Base-by-base conservation (phyloP, 1,140 invertebrate species). In the Meloidogyne hapla region DNA sequence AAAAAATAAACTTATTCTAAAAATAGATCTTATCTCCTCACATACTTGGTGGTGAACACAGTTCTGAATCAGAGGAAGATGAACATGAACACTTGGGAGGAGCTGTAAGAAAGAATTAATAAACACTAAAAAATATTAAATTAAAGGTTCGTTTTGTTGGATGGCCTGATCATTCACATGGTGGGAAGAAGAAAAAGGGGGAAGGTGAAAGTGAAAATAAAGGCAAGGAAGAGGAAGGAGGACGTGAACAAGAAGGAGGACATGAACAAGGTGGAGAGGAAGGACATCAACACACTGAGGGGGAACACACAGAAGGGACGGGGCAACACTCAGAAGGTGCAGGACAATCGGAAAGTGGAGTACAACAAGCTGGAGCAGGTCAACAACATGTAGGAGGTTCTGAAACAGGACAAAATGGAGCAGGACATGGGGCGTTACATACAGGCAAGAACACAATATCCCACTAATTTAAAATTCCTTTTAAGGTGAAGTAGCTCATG, bases 41-140 rank as follows among this genome's bases (percentile, higher is more conserved):
- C 33, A 69, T 75, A 45, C 74, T 75, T 15, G 74, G 74, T 18
- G 74, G 74, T 23, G 69, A 74, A 18, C 74, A 75, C 74, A 21
- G 38, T 26, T 28, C 40, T 5, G 38, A 75, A 40, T 40, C 13
- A 2, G 74, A 75, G 25, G 74, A 67, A 13, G 65, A 75, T 25
- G 42, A 38, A 38, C 74, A 74, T 33, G 74, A 56, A 12, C 74
- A 75, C 9, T 12, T 75, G 21, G 74, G 74, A 13, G 74, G 74
- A 33, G 26, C 71, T 28, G 71, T 73, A 23, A 73, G 18, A 9
- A 5, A 56, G 42, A n/a, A n/a, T 56, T n/a, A 21, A 56, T 56
- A 15, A 56, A 0, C 33, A 56, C 5, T 56, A n/a, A 69, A 69
- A 69, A 13, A 38, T 1, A 10, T 12, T 25, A n/a, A 38, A 1